These are phyloP conservation scores for Acleris cristana DNA, from an alignment of 2,888 invertebrate genomes.

Conservation along the genomic window DNA sequence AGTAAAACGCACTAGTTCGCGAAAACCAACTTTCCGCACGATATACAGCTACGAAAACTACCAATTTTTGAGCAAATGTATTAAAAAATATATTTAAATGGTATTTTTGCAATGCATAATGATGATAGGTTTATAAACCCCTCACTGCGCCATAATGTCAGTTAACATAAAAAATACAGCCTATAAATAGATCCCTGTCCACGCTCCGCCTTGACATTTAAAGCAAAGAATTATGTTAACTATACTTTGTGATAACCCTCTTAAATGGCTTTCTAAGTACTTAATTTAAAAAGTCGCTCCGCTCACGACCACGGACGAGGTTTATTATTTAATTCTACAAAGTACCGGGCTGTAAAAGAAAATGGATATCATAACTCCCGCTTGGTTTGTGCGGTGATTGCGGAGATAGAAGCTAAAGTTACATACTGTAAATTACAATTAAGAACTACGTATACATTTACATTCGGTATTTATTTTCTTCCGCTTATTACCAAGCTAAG, in stretches of 20 bases:
- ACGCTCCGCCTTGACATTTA: constrained; percentile 21
- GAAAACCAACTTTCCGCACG: too few species aligned
- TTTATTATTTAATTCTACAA: constrained; percentile 29
- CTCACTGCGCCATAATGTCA: background rate
- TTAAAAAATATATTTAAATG: too few species aligned
- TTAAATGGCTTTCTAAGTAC: constrained; percentile 22
- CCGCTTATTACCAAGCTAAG: too few species aligned
- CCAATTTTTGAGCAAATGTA: too few species aligned
- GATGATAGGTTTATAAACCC: background rate
- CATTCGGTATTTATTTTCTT: too few species aligned
- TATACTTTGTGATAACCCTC: constrained; percentile 11
- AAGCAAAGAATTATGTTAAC: background rate
- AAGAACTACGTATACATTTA: background rate
- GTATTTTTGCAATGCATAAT: too few species aligned
- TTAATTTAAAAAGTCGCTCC: constrained; percentile 13
- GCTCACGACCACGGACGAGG: background rate
- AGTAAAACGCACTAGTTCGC: too few species aligned
- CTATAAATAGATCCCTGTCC: background rate
- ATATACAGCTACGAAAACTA: too few species aligned
- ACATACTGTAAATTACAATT: too few species aligned
- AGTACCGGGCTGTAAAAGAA: constrained; percentile 25
- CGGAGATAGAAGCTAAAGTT: too few species aligned
- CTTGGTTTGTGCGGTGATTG: background rate
- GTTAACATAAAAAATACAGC: constrained; percentile 3
- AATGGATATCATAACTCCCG: constrained; percentile 23